Base-by-base conservation (phyloP, 2,113 vertebrate genomes). In the Hippolais icterina region DNA sequence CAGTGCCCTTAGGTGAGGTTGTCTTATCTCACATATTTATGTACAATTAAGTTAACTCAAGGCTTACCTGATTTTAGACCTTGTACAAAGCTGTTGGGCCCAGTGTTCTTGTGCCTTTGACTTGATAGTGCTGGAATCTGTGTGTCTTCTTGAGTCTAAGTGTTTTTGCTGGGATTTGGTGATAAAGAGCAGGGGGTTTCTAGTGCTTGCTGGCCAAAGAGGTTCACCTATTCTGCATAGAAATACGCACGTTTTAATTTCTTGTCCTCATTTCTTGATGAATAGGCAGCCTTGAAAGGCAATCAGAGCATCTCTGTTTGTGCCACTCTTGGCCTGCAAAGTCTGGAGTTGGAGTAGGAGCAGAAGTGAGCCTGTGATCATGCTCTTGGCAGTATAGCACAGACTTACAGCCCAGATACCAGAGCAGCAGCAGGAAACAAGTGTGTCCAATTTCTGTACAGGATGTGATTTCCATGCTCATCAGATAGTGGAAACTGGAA, bases 391-490 rank as follows among this genome's bases (percentile, higher is more conserved):
- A 78, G 2, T 2, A 5, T 9, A 64, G 69, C 61, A 50, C 75
- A 84, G 39, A 11, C 47, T 83, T 68, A 24, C 72, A 95, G 90
- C 35, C 84, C 49, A 44, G 31, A 19, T 82, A 49, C 53, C 37
- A 64, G 77, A 84, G 44, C 74, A 87, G 84, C 87, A 87, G 52
- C 61, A 57, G 56, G 74, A 93, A 56, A 54, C 44, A 84, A 89
- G 77, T 28, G 81, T 82, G 81, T 82, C 93, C 70, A 82, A 53
- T 94, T 91, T 37, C 90, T 94, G 75, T 94, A 87, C 69, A 91
- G 84, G 44, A 91, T 91, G 82, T 82, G 87, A 93, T 93, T 96
- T 90, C 53, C 87, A 85, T 69, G 82, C 84, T 72, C 70, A 87
- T 82, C 78, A 82, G 59, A 76, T 56, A 82, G 53, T 76, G 74